Evolutionary conservation across 1,140 invertebrate genomes (phyloP).

Genomic region (Ditylenchus dipsaci): DNA sequence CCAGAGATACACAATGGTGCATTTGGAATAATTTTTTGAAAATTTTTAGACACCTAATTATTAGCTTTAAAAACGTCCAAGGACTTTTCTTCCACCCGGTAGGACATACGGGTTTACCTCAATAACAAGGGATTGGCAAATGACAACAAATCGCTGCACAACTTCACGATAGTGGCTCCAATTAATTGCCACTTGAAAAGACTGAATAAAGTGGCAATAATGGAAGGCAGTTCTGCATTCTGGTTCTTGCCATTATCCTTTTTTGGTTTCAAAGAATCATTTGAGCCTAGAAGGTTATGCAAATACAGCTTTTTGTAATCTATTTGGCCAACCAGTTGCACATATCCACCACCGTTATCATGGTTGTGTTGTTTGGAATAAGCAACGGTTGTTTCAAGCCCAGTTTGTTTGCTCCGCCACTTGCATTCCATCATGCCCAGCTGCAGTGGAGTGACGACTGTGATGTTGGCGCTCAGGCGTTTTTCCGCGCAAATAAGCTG

Average conservation of each 20-base stretch:
- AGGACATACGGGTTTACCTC: constrained; percentile 57
- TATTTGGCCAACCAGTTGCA: not conserved
- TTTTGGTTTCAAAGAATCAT: not conserved
- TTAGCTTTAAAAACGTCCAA: too few species aligned
- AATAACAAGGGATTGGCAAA: constrained; percentile 50
- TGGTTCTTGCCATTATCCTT: not conserved
- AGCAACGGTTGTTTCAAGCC: not conserved
- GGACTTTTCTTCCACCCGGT: too few species aligned
- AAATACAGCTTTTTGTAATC: too few species aligned
- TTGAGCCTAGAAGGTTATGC: too few species aligned
- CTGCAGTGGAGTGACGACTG: not conserved
- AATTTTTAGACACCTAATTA: too few species aligned
- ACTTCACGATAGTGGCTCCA: constrained; percentile 37
- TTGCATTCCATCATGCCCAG: not conserved
- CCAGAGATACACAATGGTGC: too few species aligned
- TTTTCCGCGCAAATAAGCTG: not conserved
- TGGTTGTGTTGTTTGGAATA: not conserved
- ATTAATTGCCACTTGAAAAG: constrained; percentile 43
- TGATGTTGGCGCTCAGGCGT: not conserved
- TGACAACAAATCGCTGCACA: constrained; percentile 41
- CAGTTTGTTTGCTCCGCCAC: not conserved
- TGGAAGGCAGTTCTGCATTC: constrained; percentile 32
- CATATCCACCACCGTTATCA: not conserved
- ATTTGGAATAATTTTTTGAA: too few species aligned
- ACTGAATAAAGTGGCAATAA: constrained; percentile 41